Evolutionary conservation across 2,113 vertebrate species (phyloP), one percentile per base, ranked within the genome.

Genomic region (Podiceps cristatus): DNA sequence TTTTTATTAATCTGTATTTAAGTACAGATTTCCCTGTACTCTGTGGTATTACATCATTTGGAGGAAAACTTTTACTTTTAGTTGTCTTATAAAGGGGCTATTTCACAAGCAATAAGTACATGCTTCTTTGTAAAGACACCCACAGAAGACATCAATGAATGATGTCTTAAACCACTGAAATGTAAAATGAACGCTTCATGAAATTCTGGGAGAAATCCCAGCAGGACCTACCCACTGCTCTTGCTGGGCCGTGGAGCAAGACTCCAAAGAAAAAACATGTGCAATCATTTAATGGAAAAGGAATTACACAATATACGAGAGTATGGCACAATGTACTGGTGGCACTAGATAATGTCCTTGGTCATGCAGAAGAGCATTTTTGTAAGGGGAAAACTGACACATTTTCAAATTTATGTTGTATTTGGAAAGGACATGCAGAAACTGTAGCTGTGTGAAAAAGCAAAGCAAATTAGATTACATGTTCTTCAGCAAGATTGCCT

Each of bases 201-300:
- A 81, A 94, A 71, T 86, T 87, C 83, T 71, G 19, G 52, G 56
- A 64, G 17, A 89, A 93, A 78, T 93, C 83, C 44, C 83, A 87
- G 59, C 47, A 63, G 44, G 64, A 91, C 55, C 19, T 69, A 27
- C 74, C 60, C 40, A 24, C 18, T 84, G 28, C 20, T 59, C 11
- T 89, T 12, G 2, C 35, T 25, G 18, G 18, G 31, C 64, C 56
- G 92, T 86, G 42, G n/a, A 89, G n/a, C 9, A 35, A 50, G 24
- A 7, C 2, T 88, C 15, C 18, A 63, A 94, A 71, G 47, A 37
- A 50, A 75, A 88, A 27, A 29, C 5, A 8, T 8, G 15, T 45
- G 37, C 27, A 59, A 5, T 63, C 4, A 4, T 47, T 81, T 76
- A 88, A 79, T 27, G 53, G 53, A 60, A 90, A 76, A 84, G 9